phyloP scores from a whole-genome alignment of 2,113 vertebrate species.

The Limnothrissa miodon region DNA sequence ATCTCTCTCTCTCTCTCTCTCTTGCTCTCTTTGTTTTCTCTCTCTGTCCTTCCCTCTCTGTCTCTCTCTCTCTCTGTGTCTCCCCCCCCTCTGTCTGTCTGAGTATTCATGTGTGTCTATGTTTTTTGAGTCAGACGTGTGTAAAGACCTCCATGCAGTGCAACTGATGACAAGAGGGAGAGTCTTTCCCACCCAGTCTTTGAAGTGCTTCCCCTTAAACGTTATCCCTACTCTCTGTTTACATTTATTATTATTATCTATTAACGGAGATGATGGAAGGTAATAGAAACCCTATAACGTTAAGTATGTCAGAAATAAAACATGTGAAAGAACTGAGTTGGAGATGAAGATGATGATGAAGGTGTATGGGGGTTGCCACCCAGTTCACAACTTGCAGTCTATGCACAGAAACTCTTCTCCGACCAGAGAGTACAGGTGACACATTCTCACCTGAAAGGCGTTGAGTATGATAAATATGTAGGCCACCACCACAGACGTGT shows the following conservation, averaged over 20 bases:
- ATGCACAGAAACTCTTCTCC: background rate
- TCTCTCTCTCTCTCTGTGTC: slow-evolving; percentile 11
- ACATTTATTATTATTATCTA: too few species aligned
- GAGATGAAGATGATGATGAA: background rate
- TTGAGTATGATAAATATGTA: slow-evolving; percentile 84
- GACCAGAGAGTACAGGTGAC: background rate
- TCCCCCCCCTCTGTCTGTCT: background rate
- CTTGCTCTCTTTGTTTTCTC: background rate
- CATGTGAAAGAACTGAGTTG: background rate
- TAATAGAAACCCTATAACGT: background rate
- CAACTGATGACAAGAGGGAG: background rate
- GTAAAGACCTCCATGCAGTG: background rate
- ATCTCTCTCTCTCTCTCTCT: background rate
- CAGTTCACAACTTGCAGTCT: background rate
- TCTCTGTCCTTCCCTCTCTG: background rate
- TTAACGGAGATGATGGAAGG: background rate
- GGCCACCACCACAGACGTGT: slow-evolving; percentile 78
- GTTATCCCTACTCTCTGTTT: background rate
- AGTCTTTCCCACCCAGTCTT: background rate
- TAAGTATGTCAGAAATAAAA: background rate
- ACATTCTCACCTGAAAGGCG: slow-evolving; percentile 81
- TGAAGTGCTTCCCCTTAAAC: background rate
- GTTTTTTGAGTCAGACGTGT: background rate
- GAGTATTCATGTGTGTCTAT: background rate
- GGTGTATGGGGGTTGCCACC: background rate